phyloP scores from a whole-genome alignment of 2,113 vertebrate species.

The Mus spicilegus region DNA sequence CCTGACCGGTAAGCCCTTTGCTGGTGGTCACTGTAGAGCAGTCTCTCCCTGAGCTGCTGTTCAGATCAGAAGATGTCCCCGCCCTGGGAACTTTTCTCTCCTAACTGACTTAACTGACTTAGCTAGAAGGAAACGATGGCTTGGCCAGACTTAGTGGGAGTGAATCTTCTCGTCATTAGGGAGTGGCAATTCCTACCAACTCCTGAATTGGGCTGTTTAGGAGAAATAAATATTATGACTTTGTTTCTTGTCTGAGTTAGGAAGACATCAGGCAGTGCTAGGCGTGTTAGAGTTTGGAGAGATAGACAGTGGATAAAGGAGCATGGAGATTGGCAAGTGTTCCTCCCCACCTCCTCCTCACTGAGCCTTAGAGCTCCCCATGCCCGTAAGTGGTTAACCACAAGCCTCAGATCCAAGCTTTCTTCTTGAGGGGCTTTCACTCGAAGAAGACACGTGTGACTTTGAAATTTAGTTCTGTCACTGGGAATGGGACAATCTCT shows the following conservation, averaged over 20 bases:
- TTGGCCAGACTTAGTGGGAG: neutral
- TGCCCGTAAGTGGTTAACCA: neutral
- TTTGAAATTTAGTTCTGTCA: neutral
- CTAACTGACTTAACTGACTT: neutral
- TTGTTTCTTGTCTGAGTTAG: neutral
- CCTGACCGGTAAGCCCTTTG: neutral
- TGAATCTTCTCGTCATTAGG: neutral
- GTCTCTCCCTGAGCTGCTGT: neutral
- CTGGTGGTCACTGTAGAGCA: neutral
- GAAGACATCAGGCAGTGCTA: neutral
- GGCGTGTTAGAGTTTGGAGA: neutral
- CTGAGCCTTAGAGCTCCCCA: neutral
- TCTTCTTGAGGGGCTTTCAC: neutral
- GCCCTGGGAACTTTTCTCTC: neutral
- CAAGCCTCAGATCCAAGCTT: neutral
- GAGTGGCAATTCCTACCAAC: neutral
- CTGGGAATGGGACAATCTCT: neutral
- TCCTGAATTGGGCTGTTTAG: neutral
- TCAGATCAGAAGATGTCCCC: neutral
- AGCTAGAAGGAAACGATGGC: too few species aligned
- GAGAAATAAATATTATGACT: neutral
- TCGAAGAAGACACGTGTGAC: neutral
- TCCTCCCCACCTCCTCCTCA: neutral
- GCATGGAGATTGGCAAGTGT: neutral
- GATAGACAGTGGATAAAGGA: neutral